Percentiles rank a stretch among this genome's conserved stretches.
phyloP scores from a whole-genome alignment of 2,797 vertebrate genomes.

The Leptodactylus fallax region DNA sequence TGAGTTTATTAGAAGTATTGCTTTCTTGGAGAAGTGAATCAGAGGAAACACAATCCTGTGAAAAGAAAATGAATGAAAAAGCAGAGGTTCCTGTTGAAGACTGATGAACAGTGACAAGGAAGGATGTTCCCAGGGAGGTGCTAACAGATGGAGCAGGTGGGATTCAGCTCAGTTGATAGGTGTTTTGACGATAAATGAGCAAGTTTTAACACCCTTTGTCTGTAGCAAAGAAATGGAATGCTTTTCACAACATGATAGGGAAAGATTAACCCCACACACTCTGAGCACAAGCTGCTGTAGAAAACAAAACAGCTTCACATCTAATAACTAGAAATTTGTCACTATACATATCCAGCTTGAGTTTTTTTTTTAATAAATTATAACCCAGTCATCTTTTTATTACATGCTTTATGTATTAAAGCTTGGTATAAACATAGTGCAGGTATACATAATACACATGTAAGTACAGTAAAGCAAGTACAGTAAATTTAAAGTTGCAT shows the following conservation, averaged over 20 bases:
- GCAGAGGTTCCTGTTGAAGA: slow-evolving; percentile 69
- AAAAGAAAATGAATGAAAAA: slow-evolving; percentile 71
- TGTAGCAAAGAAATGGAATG: slow-evolving; percentile 65
- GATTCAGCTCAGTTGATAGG: slow-evolving; percentile 67
- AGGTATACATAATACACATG: no score
- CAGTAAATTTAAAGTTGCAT: no score
- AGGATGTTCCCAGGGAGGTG: slow-evolving; percentile 67
- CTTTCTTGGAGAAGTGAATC: slow-evolving; percentile 70
- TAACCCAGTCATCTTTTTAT: no score
- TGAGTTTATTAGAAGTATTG: slow-evolving; percentile 72
- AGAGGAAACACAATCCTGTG: slow-evolving; percentile 67
- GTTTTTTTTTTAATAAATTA: not conserved
- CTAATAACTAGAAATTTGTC: no score
- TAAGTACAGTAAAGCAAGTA: no score
- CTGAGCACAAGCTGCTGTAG: not conserved
- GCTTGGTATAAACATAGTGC: no score
- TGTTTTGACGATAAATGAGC: slow-evolving; percentile 66
- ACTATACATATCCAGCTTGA: not conserved
- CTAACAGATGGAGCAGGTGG: slow-evolving; percentile 72
- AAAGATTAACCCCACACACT: slow-evolving; percentile 16
- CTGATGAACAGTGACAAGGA: slow-evolving; percentile 65
- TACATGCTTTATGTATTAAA: no score
- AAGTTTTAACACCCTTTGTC: slow-evolving; percentile 66
- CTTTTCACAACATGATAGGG: slow-evolving; percentile 36
- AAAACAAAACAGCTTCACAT: not conserved